phyloP scores from a whole-genome alignment of 2,797 vertebrate genomes.

The Ctenosaura bakeri region DNA sequence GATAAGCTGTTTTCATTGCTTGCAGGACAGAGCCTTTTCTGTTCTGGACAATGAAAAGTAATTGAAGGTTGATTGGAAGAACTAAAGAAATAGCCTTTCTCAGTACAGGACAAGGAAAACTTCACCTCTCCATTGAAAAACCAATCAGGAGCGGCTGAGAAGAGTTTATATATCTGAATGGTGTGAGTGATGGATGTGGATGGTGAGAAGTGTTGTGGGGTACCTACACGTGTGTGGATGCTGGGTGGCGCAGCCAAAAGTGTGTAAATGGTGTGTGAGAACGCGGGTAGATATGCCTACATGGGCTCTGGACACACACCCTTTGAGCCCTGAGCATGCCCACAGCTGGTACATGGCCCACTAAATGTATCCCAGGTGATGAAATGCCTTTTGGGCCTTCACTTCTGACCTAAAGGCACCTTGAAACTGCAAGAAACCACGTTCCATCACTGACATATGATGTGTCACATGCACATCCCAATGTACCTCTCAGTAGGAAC shows the following conservation, averaged over 20 bases:
- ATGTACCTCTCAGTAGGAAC: neutral
- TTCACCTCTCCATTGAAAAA: neutral
- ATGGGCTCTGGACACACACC: neutral
- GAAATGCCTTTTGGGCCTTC: neutral
- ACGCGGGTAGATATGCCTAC: neutral
- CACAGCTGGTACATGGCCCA: neutral
- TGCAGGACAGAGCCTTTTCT: neutral
- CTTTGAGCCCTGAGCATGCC: neutral
- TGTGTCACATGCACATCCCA: neutral
- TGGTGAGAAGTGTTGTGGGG: neutral
- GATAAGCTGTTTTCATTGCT: neutral
- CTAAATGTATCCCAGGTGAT: neutral
- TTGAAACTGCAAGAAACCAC: neutral
- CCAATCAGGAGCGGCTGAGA: neutral
- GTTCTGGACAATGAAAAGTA: neutral
- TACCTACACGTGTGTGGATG: neutral
- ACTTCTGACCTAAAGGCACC: neutral
- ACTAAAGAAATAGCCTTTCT: neutral
- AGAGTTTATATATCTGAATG: neutral
- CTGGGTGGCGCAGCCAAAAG: neutral
- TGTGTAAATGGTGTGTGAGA: neutral
- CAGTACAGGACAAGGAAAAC: neutral
- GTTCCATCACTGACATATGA: neutral
- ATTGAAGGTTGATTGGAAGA: neutral
- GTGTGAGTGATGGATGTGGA: neutral